phyloP scores from a whole-genome alignment of 2,888 invertebrate genomes.

The Drosophila siamana region DNA sequence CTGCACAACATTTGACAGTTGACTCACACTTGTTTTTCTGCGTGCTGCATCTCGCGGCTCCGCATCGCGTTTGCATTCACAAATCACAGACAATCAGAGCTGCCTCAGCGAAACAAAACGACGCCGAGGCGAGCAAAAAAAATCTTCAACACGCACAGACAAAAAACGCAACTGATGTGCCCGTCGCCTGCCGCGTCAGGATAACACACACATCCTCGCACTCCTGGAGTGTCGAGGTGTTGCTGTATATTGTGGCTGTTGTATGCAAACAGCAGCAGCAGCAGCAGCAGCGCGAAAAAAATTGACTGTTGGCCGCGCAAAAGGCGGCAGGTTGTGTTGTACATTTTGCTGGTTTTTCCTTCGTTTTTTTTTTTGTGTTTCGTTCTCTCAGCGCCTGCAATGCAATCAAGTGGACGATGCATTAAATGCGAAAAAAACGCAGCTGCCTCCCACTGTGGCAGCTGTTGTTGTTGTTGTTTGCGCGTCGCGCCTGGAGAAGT shows the following conservation, averaged over 20 bases:
- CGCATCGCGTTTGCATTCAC: slow-evolving; percentile 42
- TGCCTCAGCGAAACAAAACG: slow-evolving; percentile 44
- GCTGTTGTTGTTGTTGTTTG: too few relatives aligned
- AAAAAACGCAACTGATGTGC: slow-evolving; percentile 38
- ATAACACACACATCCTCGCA: slow-evolving; percentile 45
- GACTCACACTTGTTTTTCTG: too few relatives aligned
- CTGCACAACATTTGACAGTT: slow-evolving; percentile 31
- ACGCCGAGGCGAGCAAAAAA: slow-evolving; percentile 27
- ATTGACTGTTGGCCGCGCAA: slow-evolving; percentile 57
- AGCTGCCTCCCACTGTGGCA: slow-evolving; percentile 14
- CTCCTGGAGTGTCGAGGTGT: slow-evolving; percentile 36
- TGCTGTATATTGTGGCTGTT: slow-evolving; percentile 58
- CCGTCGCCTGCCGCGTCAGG: slow-evolving; percentile 55
- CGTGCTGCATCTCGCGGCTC: too few relatives aligned
- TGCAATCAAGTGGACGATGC: slow-evolving; percentile 79
- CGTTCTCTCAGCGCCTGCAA: slow-evolving; percentile 46
- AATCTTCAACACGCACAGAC: slow-evolving; percentile 10
- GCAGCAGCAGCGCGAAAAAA: slow-evolving; percentile 61
- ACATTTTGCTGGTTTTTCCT: background rate
- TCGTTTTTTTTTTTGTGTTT: slow-evolving; percentile 7
- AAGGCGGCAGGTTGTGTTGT: slow-evolving; percentile 24
- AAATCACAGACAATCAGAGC: slow-evolving; percentile 71
- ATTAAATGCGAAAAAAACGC: slow-evolving; percentile 48
- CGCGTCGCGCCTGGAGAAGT: slow-evolving; percentile 30
- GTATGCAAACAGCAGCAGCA: slow-evolving; percentile 58